These are phyloP conservation scores for Capreolus pygargus DNA, from an alignment of 2,113 vertebrate species.

Conservation along the genomic window DNA sequence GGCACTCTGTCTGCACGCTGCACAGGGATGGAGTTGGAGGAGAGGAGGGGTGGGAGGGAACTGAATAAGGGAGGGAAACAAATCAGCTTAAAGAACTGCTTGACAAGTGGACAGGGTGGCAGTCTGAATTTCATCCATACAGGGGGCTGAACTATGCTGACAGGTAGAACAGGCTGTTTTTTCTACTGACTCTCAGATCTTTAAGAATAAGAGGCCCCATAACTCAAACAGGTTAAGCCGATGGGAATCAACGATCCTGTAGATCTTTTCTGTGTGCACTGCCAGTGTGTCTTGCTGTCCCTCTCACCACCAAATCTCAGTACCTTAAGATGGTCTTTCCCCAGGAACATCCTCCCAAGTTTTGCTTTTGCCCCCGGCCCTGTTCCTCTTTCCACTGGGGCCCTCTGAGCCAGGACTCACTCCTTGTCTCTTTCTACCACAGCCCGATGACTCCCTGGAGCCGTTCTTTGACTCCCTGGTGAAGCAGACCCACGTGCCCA, in stretches of 20 bases:
- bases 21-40: not conserved
- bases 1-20: not conserved
- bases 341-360: not conserved
- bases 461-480: slow-evolving; percentile 98
- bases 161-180: not conserved
- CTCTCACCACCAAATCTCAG: not conserved
- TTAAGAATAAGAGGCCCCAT: not conserved
- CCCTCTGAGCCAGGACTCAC: not conserved
- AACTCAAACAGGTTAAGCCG: not conserved
- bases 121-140: not conserved
- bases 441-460: slow-evolving; percentile 95
- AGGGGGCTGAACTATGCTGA: not conserved
- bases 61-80: not conserved
- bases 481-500: slow-evolving; percentile 92
- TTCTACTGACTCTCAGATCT: not conserved
- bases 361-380: not conserved
- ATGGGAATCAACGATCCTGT: not conserved
- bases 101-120: not conserved
- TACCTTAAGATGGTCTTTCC: not conserved
- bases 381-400: not conserved
- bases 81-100: not conserved
- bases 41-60: not conserved
- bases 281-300: not conserved
- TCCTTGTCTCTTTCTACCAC: slow-evolving; percentile 42
- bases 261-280: not conserved